Base-by-base conservation (phyloP, 2,888 invertebrate species). In the Metallyticus violacea region DNA sequence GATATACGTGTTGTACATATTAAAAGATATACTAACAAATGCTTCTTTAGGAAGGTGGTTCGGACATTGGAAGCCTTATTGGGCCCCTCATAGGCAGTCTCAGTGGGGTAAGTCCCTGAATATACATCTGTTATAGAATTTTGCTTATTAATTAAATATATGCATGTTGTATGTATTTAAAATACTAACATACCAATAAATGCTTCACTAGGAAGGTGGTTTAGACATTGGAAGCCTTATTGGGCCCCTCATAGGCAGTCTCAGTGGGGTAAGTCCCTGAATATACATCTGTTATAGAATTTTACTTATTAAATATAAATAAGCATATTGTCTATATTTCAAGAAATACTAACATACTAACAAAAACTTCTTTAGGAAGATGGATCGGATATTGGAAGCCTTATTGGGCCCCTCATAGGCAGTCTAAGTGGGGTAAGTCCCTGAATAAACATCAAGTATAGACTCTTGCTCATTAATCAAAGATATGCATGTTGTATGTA, bases 131-230 rank as follows among this genome's bases (percentile, higher is more conserved):
- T 62, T 62, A 7, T 62, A 9, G 76, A 62, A 62, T 9, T 62
- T 62, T 62, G 7, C 7, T 62, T 15, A 9, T 62, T 9, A 9
- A 9, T 62, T 15, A 15, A 9, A 9, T 62, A 7, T 9, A 62
- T 62, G 15, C 15, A 9, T 62, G 7, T 62, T 62, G 76, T 62
- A 9, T 62, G 7, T 9, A 62, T 62, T 62, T 62, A 62, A 15
- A 0, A 62, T 62, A 62, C 40, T 62, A 62, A 62, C 1, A 15
- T 4, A 4, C 7, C 3, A 2, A 40, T 62, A 1, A 62, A 3
- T 3, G 22, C 4, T 1, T 62, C 1, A 15, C 22, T 62, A 83
- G 27, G 85, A 81, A 27, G 90, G 90, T 26, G 92, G 92, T 30
- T 92, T 92, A 4, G 81, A 87, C 86, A 40, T 87, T 28, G 85